Base-by-base conservation (phyloP, 2,888 invertebrate species). In the Silvanus unidentatus region DNA sequence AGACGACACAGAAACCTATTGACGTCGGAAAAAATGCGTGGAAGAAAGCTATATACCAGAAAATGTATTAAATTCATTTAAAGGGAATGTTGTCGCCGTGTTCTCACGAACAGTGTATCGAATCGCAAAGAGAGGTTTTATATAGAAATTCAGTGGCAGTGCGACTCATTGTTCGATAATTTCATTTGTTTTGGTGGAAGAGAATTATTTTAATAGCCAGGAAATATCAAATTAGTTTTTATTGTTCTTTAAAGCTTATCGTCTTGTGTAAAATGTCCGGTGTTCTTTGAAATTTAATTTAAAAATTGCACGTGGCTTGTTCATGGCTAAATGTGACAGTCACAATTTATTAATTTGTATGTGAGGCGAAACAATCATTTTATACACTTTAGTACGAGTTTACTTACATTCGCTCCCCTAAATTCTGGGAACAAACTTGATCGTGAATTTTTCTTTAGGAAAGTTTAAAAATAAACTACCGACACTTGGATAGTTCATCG, bases 91-190 rank as follows among this genome's bases (percentile, higher is more conserved):
- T 49, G 52, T 52, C 52, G 47, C 47, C 46, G 40, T 27, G 45
- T 54, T 54, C 50, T 52, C 52, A 52, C 52, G 53, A 49, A 45
- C 28, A 40, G 48, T 42, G 49, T 46, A 45, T 43, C 49, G 49
- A 49, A 54, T 54, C 40, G 42, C 35, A 37, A 48, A 49, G 44
- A 44, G 22, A 36, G 39, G 41, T 39, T 53, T 48, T 50, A 42
- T 40, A 22, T 8, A 38, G 42, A 43, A 53, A 46, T 45, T 22
- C 45, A 28, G 43, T 47, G 38, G 45, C 46, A 22, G 22, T 8
- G 22, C 3, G 22, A 22, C 22, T 45, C 47, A 47, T 47, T 49
- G 44, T 51, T 49, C 43, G 47, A 44, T 53, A 42, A 47, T 43
- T 50, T 46, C 39, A 47, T 47, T 53, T 51, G 46, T 43, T 49